Base-by-base conservation (phyloP, 2,113 vertebrate species). In the Aptenodytes patagonicus region DNA sequence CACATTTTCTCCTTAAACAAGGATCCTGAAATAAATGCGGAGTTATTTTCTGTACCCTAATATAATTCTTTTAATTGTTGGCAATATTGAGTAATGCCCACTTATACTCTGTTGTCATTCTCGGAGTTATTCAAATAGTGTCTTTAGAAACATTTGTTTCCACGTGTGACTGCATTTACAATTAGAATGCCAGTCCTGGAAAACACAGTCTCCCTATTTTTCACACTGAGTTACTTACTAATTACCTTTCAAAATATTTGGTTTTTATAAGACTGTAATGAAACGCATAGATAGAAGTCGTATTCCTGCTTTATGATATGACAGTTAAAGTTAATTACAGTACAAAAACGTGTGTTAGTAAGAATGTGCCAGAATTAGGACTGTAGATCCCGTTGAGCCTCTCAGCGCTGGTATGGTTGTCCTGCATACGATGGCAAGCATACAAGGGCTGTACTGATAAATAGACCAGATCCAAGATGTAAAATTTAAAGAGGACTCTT, bases 121-220 rank as follows among this genome's bases (percentile, higher is more conserved):
- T 89, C 68, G 52, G 58, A 85, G 76, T 66, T 96, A 66, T 61
- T 90, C 57, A 58, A 62, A 32, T 65, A 87, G 80, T 70, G 38
- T 89, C 94, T 94, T 91, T 87, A 89, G 62, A 93, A 93, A 89
- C 40, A 28, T 84, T 71, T 70, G 72, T 78, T 95, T 89, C 68
- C 26, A 40, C 7, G 24, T 94, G 79, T 91, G 94, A 95, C 90
- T 94, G 83, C 28, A 44, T 75, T 93, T 77, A 57, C 83, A 76
- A 44, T 70, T 82, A 42, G 47, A 76, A 54, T 34, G 36, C 61
- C 65, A 82, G 52, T 52, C 89, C 75, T 82, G 58, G 7, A 82
- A 95, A 95, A 92, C 36, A 73, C 83, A 72, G 72, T 88, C 87
- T 94, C 87, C 22, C 6, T 17, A 1, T 32, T 87, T 70, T 89